Evolutionary conservation across 2,888 invertebrate genomes (phyloP), one percentile per base, ranked within the genome.

Genomic region (Ypsolopha sequella): DNA sequence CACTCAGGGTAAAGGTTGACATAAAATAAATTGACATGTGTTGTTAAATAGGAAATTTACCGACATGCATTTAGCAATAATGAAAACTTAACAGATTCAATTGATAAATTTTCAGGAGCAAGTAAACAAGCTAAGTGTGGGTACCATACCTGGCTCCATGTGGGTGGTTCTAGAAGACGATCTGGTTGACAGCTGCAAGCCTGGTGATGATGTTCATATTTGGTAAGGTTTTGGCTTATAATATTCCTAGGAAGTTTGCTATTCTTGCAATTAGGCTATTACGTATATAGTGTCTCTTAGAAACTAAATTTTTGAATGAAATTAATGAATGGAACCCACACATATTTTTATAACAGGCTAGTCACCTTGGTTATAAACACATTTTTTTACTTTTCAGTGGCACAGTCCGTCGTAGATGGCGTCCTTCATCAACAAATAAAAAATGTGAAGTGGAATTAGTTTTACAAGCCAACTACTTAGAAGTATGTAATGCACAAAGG

Each of bases 121-220:
- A 82, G 89, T 93, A 10, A 91, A 91, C 60, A 91, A 91, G 64
- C 77, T 92, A 55, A 89, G 89, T 54, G 88, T 92, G 56, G 93
- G 94, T 6, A 89, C 90, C 33, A 91, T 94, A 62, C 95, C 95
- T 0, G 88, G 91, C 10, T 90, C 93, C 0, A 89, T 95, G 85
- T 91, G 91, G 89, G 91, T 94, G 0, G 91, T 93, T 0, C 68
- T 95, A 43, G 93, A 95, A 67, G 92, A 96, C 81, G 96, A 96
- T 77, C 82, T 97, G 33, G 95, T 96, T 0, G 95, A 96, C 73
- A 81, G 82, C 55, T 95, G 95, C 70, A 94, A 95, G 74, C 95
- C 96, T 50, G 97, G 97, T 1, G 96, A 97, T 87, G 93, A 94
- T 85, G 90, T 96, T 11, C 90, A 91, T 56, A 89, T 96, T 56